Percentiles rank a stretch among this genome's conserved stretches.
These are phyloP conservation scores for Bolinopsis microptera DNA, from an alignment of 37 sponge, comb jelly and placozoan genomes.

Conservation along the genomic window DNA sequence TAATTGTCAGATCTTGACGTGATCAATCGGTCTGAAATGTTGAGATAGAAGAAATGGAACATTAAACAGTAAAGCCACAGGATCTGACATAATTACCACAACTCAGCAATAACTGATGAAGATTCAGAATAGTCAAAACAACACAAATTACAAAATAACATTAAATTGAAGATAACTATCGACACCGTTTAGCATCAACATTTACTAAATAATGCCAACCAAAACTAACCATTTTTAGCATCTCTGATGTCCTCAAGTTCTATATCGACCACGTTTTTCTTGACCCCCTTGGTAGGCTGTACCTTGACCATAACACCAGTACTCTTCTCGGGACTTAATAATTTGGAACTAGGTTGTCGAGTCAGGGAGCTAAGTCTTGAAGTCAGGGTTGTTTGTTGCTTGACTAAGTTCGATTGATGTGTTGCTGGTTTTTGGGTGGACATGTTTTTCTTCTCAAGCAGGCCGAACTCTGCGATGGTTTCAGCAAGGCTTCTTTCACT, in stretches of 20 bases:
- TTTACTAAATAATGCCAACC: no score
- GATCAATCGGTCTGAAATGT: neutral
- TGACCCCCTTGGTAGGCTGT: conserved; percentile 9
- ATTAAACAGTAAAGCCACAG: no score
- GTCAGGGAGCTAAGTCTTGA: neutral
- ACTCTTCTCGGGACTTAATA: neutral
- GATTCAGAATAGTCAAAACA: no score
- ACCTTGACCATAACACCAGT: conserved; percentile 15
- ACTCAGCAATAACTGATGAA: no score
- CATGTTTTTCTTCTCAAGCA: neutral
- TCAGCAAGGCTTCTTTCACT: conserved; percentile 5
- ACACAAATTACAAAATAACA: no score
- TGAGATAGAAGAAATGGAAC: no score
- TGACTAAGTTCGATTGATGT: neutral
- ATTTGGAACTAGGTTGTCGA: neutral
- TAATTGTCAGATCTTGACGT: neutral
- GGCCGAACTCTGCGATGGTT: neutral
- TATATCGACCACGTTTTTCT: neutral
- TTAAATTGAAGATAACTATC: no score
- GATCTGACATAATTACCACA: no score
- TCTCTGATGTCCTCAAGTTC: neutral
- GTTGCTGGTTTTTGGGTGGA: neutral
- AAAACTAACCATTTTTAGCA: no score
- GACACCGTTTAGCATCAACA: no score
- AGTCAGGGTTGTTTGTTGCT: neutral